Evolutionary conservation across 2,888 invertebrate genomes (phyloP), one percentile per base, ranked within the genome.

Genomic region (Lasioglossum morio): DNA sequence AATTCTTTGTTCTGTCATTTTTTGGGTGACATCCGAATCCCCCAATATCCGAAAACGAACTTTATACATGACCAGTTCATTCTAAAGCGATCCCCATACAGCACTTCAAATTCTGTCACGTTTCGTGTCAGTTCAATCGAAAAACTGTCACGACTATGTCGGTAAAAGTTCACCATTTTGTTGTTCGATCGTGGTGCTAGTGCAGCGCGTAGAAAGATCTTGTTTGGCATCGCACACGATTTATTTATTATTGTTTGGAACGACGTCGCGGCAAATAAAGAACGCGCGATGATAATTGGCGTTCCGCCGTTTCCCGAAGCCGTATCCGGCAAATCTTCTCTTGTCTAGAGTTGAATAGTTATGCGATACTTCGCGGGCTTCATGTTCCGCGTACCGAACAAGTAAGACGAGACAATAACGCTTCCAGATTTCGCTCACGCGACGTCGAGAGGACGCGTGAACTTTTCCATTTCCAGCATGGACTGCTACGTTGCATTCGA

Each of bases 291-390:
- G 85, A 86, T 74, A 78, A 87, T 90, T 88, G 82, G 46, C 84
- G 77, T 86, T 89, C 82, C 77, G 74, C 69, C 87, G 77, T 88
- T 85, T 91, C 72, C 85, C 75, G 91, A 92, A 92, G 90, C 89
- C 90, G 27, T 89, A 85, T 70, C 30, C 43, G n/a, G 69, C 53
- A 86, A 81, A 82, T 87, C 79, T 82, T 87, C 77, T 75, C 84
- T 90, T 81, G 77, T 76, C 78, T 53, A 82, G 87, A 81, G 87
- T 86, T 72, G 87, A 82, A 84, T 89, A 92, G 88, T 91, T 91
- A 92, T 89, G 81, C 89, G 79, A 78, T 73, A 90, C 90, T 92
- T 92, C 78, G 79, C 30, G 46, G 90, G 92, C 89, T 91, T 92
- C 92, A 63, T 75, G 70, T 69, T 80, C 37, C 53, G 46, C 70